A percentile compares a stretch with the other conserved stretches of the same genome.
phyloP scores from a whole-genome alignment of 2,888 invertebrate species.

The Lissocephala sabroskyi region DNA sequence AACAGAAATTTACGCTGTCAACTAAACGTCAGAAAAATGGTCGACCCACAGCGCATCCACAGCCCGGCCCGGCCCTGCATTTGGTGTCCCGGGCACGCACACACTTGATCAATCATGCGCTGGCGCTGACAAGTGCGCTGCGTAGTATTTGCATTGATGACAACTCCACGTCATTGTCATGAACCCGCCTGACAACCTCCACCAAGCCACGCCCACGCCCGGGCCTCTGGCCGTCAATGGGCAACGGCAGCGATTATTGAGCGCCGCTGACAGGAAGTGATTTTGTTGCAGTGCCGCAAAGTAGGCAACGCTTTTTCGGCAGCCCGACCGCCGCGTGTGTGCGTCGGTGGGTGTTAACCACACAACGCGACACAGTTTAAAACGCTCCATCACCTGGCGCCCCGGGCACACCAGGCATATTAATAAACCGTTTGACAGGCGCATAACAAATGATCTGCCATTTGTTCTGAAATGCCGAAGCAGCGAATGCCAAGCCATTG shows the following conservation, averaged over 20 bases:
- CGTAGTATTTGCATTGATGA: constrained; percentile 58
- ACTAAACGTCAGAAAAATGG: constrained; percentile 63
- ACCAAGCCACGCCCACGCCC: not conserved
- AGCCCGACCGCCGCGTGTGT: not conserved
- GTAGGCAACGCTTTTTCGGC: constrained; percentile 25
- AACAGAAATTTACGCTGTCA: constrained; percentile 60
- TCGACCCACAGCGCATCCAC: constrained; percentile 27
- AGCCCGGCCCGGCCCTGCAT: constrained; percentile 18
- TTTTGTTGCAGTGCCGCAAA: constrained; percentile 30
- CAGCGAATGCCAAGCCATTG: constrained; percentile 30
- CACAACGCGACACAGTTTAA: no score
- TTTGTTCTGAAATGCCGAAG: constrained; percentile 26
- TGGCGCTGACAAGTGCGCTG: constrained; percentile 20
- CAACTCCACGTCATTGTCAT: constrained; percentile 44
- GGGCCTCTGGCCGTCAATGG: no score
- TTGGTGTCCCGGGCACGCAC: constrained; percentile 50
- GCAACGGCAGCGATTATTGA: constrained; percentile 56
- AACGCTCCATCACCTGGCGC: no score
- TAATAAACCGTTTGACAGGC: constrained; percentile 49
- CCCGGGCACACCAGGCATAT: no score
- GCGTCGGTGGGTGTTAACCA: no score
- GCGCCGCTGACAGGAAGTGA: constrained; percentile 27
- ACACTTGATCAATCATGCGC: constrained; percentile 62
- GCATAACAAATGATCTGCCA: constrained; percentile 53
- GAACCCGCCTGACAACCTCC: constrained; percentile 12